phyloP scores from a whole-genome alignment of 2,797 vertebrate species.

The Centropyge bicolor region DNA sequence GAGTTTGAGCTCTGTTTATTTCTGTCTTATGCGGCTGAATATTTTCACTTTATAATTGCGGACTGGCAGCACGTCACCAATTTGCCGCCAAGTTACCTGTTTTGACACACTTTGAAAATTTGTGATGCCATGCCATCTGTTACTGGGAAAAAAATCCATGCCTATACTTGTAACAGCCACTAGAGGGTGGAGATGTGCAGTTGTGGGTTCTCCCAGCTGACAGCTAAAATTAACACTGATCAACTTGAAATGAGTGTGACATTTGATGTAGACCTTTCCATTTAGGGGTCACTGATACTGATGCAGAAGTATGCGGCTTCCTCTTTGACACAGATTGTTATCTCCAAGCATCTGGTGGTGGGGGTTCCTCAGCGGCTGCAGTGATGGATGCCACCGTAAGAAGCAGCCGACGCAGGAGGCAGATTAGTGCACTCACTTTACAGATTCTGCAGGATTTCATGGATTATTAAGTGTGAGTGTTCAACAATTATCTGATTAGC shows the following conservation, averaged over 20 bases:
- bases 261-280: background rate
- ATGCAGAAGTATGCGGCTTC: background rate
- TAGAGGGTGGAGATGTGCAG: background rate
- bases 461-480: conserved; percentile 55
- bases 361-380: background rate
- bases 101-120: background rate
- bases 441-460: conserved; percentile 57
- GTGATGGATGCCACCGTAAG: conserved; percentile 20
- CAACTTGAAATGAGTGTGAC: background rate
- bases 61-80: background rate
- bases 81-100: background rate
- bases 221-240: background rate
- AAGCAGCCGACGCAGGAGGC: conserved; percentile 13
- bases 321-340: conserved; percentile 1
- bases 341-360: background rate
- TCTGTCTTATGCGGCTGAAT: background rate
- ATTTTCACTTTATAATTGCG: background rate
- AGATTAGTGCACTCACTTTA: conserved; percentile 55
- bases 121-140: background rate
- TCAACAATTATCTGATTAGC: conserved; percentile 65
- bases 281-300: conserved; percentile 1
- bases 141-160: background rate
- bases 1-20: background rate
- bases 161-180: background rate
- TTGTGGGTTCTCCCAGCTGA: background rate